phyloP scores from a whole-genome alignment of 2,797 vertebrate genomes.

The Epinephelus malabaricus region DNA sequence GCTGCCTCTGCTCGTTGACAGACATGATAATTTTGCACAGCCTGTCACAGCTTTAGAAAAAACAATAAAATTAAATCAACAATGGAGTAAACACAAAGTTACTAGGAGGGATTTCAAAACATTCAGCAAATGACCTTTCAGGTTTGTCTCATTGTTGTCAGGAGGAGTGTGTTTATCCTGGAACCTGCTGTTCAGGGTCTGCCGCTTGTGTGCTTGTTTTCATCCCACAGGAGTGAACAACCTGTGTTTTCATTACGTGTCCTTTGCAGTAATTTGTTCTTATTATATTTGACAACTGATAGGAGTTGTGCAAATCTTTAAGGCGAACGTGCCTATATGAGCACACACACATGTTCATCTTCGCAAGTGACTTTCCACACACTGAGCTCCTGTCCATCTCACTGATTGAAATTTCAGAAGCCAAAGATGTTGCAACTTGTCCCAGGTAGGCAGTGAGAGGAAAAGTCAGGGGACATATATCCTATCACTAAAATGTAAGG shows the following conservation, averaged over 20 bases:
- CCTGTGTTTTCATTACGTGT: slow-evolving; percentile 44
- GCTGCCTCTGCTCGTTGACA: not conserved
- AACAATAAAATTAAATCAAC: slow-evolving; percentile 37
- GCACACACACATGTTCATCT: slow-evolving; percentile 5
- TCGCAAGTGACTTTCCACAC: slow-evolving; percentile 25
- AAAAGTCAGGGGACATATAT: slow-evolving; percentile 10
- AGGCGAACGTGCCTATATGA: slow-evolving; percentile 37
- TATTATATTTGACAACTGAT: slow-evolving; percentile 39
- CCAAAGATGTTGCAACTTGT: slow-evolving; percentile 81
- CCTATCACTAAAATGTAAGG: not conserved
- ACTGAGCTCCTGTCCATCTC: slow-evolving; percentile 62
- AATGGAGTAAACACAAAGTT: slow-evolving; percentile 42
- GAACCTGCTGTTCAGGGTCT: slow-evolving; percentile 70
- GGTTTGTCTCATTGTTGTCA: slow-evolving; percentile 65
- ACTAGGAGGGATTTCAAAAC: slow-evolving; percentile 47
- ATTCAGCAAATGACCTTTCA: slow-evolving; percentile 59
- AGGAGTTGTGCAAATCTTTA: slow-evolving; percentile 21
- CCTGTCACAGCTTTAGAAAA: not conserved
- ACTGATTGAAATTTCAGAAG: slow-evolving; percentile 65
- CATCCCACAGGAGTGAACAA: slow-evolving; percentile 28
- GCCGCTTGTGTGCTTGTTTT: slow-evolving; percentile 38
- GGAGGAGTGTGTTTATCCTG: slow-evolving; percentile 71
- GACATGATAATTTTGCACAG: not conserved
- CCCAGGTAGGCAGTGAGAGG: slow-evolving; percentile 31
- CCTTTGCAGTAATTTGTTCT: slow-evolving; percentile 45